Percentiles rank a stretch among this genome's conserved stretches.
phyloP scores from a whole-genome alignment of 1,140 invertebrate genomes.

The Helicorthomorpha holstii region DNA sequence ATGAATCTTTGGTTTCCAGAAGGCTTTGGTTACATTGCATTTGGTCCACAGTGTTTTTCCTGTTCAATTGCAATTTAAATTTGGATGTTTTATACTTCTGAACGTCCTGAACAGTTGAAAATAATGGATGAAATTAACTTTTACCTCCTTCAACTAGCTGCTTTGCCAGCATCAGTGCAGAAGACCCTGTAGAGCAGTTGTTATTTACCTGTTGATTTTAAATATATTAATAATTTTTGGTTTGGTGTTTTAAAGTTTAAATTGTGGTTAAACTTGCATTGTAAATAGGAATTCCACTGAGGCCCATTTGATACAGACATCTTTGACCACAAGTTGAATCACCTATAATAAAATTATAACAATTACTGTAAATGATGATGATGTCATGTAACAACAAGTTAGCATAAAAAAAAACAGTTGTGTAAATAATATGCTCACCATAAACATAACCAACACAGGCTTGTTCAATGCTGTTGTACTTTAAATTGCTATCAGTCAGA shows the following conservation, averaged over 20 bases:
- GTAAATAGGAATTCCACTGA: conserved; percentile 92
- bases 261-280: conserved; percentile 41
- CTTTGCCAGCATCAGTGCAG: conserved; percentile 74
- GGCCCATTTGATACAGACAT: conserved; percentile 81
- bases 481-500: conserved; percentile 65
- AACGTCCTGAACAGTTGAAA: no score
- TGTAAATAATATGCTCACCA: conserved; percentile 31
- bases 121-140: conserved; percentile 1
- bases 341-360: conserved; percentile 28
- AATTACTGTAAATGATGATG: no score
- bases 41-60: no score
- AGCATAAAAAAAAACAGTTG: no score
- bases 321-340: conserved; percentile 93
- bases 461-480: conserved; percentile 64
- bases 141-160: conserved; percentile 66
- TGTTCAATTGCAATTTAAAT: no score
- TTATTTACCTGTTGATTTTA: conserved; percentile 54
- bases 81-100: no score
- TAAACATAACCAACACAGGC: conserved; percentile 89
- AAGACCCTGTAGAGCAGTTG: conserved; percentile 91
- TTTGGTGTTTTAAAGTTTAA: background rate
- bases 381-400: no score
- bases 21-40: no score
- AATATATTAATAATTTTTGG: background rate
- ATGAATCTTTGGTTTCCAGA: no score